A percentile compares a stretch with the other conserved stretches of the same genome.
These are phyloP conservation scores for Drosophila pachea DNA, from an alignment of 1,140 invertebrate genomes.

Conservation along the genomic window DNA sequence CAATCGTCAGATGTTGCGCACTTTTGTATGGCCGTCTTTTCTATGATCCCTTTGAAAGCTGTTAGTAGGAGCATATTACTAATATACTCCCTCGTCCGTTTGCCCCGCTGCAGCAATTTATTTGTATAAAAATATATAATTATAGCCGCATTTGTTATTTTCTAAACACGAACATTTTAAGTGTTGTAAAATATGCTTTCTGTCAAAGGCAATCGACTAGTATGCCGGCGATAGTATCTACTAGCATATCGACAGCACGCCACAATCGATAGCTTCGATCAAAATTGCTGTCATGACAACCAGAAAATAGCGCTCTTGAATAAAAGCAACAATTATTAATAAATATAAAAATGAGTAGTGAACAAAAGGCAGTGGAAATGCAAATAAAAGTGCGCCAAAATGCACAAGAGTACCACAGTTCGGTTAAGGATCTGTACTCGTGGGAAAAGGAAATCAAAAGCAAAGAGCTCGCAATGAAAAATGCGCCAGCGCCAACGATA, in stretches of 20 bases:
- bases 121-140: conserved; percentile 14
- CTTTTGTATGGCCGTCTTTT: conserved; percentile 21
- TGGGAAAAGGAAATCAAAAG: conserved; percentile 92
- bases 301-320: conserved; percentile 29
- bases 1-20: conserved; percentile 49
- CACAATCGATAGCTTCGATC: not conserved
- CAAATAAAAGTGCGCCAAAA: conserved; percentile 87
- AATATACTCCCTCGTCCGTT: not conserved
- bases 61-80: conserved; percentile 40
- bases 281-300: conserved; percentile 41
- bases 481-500: conserved; percentile 36
- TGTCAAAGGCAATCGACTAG: not conserved
- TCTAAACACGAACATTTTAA: conserved; percentile 1
- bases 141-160: conserved; percentile 13
- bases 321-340: conserved; percentile 39
- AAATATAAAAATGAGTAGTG: conserved; percentile 42
- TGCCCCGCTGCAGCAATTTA: not conserved
- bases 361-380: conserved; percentile 81
- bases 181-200: conserved; percentile 10
- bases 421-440: conserved; percentile 86
- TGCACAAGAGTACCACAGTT: conserved; percentile 85
- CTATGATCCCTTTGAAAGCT: conserved; percentile 1
- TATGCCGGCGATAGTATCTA: conserved; percentile 7
- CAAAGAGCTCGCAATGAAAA: conserved; percentile 83
- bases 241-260: not conserved